Evolutionary conservation across 1,140 invertebrate genomes (phyloP), one percentile per base, ranked within the genome.

Genomic region (Pogonomyrmex californicus): DNA sequence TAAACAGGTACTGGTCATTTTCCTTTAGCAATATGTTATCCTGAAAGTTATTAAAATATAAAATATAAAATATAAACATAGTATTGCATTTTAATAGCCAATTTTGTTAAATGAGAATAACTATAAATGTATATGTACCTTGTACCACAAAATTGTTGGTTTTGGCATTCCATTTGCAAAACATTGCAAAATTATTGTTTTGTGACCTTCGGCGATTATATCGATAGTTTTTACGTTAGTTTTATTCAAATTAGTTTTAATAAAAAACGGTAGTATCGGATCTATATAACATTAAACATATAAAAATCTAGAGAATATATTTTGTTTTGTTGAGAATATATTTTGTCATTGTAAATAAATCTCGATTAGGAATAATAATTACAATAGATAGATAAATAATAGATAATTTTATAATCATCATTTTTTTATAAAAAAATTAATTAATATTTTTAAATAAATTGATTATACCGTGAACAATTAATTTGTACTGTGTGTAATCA

Each of bases 91-190:
- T 23, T 23, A 23, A 23, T 23, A 23, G 23, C 23, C 9, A 68
- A 38, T 71, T 63, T 54, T 30, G 47, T 14, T 33, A 12, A 58
- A 44, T 4, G 3, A 41, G 36, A 38, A 71, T 41, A 49, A 62
- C 10, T 65, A 33, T 44, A 82, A 58, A 36, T 7, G 4, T 2
- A 33, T 4, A 78, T 33, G 76, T 93, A 95, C 95, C 87, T 95
- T 95, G 9, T 91, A 95, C 95, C 95, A 95, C 0, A 86, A 89
- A 5, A 95, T 78, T 10, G 23, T 85, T 6, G 95, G 95, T 73
- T 65, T 87, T 4, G 95, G 95, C 86, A 93, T 93, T 60, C 95
- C 95, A 36, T 76, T 49, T 2, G 85, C 91, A 17, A 86, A 66
- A 86, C 95, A 95, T 5, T 86, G 86, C 2, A 95, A 91, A 33